Base-by-base conservation (phyloP, 2,113 vertebrate genomes). In the Pandion haliaetus region DNA sequence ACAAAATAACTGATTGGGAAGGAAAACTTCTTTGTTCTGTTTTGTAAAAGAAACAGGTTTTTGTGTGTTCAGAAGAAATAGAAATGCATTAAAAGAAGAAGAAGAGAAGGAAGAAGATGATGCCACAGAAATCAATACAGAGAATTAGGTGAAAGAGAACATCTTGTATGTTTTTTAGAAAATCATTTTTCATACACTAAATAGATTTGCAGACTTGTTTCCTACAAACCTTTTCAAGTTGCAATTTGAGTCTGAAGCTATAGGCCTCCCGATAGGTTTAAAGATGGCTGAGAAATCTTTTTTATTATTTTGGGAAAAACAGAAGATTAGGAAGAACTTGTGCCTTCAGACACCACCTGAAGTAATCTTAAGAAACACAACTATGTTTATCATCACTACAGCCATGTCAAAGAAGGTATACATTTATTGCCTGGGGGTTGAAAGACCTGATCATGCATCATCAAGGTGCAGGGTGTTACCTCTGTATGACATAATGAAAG, bases 1-100 rank as follows among this genome's bases (percentile, higher is more conserved):
- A 97, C 81, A 5, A 94, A 97, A 95, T 98, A 96, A 97, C 94
- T 59, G 94, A 93, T 93, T 47, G 93, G 73, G 77, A 81, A 89
- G 74, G 86, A 83, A 88, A 97, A 93, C 69, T 84, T 79, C 90
- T 97, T 96, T 96, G 95, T 96, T 79, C 95, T 47, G 28, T 80
- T 97, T 91, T 79, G 90, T 93, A 88, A 96, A 88, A 97, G 90
- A 90, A 93, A 71, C 50, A 18, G 38, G 9, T 5, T 49, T 96
- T 69, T 63, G 54, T 91, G 90, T 63, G 55, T 71, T 86, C 1
- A 2, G 78, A 61, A 95, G 72, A 89, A 96, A 91, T 17, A 96
- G 92, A 95, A 97, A 96, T 81, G 93, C 83, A 95, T 94, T 95
- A 96, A 94, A 88, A 73, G 92, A 94, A 88, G 81, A 88, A 69